Conservation (phyloP, 2,113 vertebrate species). For the Agapornis roseicollis region DNA sequence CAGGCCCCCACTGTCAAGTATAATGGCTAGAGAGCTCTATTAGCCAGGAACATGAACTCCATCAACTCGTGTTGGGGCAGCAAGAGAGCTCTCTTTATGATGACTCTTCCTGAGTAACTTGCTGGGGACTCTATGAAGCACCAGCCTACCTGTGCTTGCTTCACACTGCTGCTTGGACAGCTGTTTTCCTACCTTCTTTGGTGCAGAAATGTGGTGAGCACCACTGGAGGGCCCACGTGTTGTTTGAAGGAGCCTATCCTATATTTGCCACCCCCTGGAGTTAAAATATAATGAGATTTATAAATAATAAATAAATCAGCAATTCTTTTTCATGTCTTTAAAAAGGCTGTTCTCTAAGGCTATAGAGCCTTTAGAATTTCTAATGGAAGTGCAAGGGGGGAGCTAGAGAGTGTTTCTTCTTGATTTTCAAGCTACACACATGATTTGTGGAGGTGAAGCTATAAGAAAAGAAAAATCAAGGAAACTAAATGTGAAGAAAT, state of each 20-base stretch:
- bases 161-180: background rate
- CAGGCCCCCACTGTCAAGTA: rapidly evolving
- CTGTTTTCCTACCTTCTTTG: background rate
- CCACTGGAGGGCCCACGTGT: conserved; percentile 51
- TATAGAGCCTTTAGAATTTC: conserved; percentile 27
- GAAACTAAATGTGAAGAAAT: background rate
- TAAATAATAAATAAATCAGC: conserved; percentile 64
- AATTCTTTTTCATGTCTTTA: conserved; percentile 58
- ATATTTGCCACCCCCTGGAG: conserved; percentile 37
- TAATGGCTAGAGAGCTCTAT: background rate
- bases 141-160: background rate
- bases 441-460: background rate
- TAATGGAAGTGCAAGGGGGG: conserved; percentile 5
- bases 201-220: background rate
- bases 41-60: background rate
- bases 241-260: conserved; percentile 13
- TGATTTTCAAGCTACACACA: conserved; percentile 36
- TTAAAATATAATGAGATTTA: conserved; percentile 56
- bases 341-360: conserved; percentile 50
- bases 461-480: background rate
- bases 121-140: background rate
- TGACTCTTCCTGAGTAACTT: background rate
- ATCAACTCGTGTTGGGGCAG: background rate
- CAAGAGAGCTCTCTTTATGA: too few relatives aligned
- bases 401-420: conserved; percentile 9